These are phyloP conservation scores for Diglossa cyanea DNA, from an alignment of 2,797 vertebrate genomes.

Conservation along the genomic window DNA sequence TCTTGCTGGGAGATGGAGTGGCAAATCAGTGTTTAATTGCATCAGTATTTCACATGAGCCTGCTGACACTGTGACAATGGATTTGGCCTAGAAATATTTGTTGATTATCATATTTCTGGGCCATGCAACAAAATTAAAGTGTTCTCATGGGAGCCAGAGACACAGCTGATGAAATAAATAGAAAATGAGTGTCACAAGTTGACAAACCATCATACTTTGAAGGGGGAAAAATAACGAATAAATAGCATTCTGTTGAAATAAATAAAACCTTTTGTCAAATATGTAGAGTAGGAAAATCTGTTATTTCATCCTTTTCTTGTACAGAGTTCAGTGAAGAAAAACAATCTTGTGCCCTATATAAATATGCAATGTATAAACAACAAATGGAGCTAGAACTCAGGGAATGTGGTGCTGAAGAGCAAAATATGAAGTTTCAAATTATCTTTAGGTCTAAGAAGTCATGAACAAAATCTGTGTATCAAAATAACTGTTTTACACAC, in stretches of 20 bases:
- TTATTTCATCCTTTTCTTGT: not conserved
- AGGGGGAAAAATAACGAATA: not conserved
- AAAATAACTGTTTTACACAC: not conserved
- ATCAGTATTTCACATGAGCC: constrained; percentile 1
- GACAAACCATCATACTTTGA: not conserved
- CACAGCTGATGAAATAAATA: constrained; percentile 10
- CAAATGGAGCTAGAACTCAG: not conserved
- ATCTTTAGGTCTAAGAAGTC: not conserved
- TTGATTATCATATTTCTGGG: constrained; percentile 43
- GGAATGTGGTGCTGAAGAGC: not conserved
- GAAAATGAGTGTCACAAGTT: constrained; percentile 1
- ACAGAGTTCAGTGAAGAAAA: not conserved
- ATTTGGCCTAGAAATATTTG: constrained; percentile 51
- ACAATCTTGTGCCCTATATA: not conserved
- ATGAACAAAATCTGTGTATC: not conserved
- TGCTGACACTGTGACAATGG: not conserved
- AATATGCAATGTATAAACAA: not conserved
- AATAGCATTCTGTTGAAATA: not conserved
- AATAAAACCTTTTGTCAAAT: not conserved
- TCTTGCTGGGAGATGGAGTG: constrained; percentile 20
- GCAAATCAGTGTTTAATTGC: constrained; percentile 36
- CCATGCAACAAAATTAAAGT: constrained; percentile 6
- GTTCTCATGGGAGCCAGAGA: constrained; percentile 2
- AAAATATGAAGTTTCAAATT: not conserved
- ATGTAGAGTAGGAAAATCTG: not conserved